phyloP scores from a whole-genome alignment of 2,888 invertebrate genomes.

The Pterostichus niger region DNA sequence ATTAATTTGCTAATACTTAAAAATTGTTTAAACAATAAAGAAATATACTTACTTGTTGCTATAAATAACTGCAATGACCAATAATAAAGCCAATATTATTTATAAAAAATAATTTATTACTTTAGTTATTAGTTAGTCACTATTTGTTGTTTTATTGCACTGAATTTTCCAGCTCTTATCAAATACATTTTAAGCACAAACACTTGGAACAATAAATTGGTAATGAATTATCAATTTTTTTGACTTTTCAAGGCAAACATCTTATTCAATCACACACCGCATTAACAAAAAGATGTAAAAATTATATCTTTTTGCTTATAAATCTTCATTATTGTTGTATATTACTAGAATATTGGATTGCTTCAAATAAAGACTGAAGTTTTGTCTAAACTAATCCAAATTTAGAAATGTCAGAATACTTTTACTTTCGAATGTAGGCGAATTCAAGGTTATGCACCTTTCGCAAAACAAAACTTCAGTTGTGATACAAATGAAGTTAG shows the following conservation, averaged over 20 bases:
- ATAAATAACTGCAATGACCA: background rate
- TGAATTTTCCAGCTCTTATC: no score
- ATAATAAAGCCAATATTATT: background rate
- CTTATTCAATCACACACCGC: slow-evolving; percentile 43
- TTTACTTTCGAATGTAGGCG: slow-evolving; percentile 77
- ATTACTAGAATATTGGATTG: no score
- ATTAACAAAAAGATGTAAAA: no score
- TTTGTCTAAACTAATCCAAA: slow-evolving; percentile 46
- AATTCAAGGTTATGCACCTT: slow-evolving; percentile 67
- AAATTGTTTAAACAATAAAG: no score
- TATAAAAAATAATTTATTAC: no score
- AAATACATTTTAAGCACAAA: background rate
- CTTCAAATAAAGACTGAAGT: no score
- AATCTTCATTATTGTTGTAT: no score
- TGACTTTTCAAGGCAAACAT: slow-evolving; percentile 48
- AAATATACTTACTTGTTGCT: background rate
- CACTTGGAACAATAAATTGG: background rate
- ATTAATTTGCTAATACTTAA: no score
- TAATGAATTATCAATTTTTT: background rate
- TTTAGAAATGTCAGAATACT: slow-evolving; percentile 70
- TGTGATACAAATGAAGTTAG: background rate
- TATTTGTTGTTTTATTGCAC: no score
- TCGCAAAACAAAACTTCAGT: background rate
- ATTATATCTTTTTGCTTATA: no score
- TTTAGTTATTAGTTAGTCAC: no score